phyloP scores from a whole-genome alignment of 2,888 invertebrate genomes.

The Neocrepidodera transversa region DNA sequence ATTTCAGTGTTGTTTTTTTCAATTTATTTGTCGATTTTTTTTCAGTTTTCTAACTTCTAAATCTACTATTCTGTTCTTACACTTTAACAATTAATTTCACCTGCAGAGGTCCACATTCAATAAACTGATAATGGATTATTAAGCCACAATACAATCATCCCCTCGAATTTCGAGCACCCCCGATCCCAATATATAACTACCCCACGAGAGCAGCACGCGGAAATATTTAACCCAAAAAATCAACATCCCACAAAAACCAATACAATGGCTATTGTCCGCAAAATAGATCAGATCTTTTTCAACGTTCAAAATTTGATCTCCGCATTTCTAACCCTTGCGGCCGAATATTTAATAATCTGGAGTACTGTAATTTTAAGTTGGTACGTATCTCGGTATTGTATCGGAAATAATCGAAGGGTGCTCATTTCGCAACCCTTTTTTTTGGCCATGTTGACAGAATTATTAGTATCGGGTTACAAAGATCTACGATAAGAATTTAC shows the following conservation, averaged over 20 bases:
- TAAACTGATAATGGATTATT: slow-evolving; percentile 27
- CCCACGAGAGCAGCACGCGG: slow-evolving; percentile 51
- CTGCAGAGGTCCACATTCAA: background rate
- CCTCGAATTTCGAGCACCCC: slow-evolving; percentile 30
- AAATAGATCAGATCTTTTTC: slow-evolving; percentile 46
- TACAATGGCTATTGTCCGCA: slow-evolving; percentile 50
- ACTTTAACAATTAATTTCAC: slow-evolving; percentile 1
- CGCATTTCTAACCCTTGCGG: background rate
- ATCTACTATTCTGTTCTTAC: too few relatives aligned
- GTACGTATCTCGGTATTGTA: slow-evolving; percentile 33
- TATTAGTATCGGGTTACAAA: slow-evolving; percentile 53
- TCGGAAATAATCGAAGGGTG: slow-evolving; percentile 39
- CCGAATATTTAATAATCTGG: background rate
- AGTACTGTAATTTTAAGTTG: slow-evolving; percentile 24
- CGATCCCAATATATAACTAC: slow-evolving; percentile 23
- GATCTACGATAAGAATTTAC: slow-evolving; percentile 25
- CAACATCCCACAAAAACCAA: slow-evolving; percentile 47
- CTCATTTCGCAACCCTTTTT: slow-evolving; percentile 41
- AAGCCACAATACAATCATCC: slow-evolving; percentile 21
- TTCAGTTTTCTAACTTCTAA: too few relatives aligned
- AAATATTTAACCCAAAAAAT: slow-evolving; percentile 51
- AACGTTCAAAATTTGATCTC: slow-evolving; percentile 24
- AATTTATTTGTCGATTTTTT: too few relatives aligned
- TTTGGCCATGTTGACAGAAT: slow-evolving; percentile 51
- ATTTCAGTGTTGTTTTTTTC: too few relatives aligned